Conservation (phyloP, 2,888 invertebrate genomes). For the Ischnura elegans region DNA sequence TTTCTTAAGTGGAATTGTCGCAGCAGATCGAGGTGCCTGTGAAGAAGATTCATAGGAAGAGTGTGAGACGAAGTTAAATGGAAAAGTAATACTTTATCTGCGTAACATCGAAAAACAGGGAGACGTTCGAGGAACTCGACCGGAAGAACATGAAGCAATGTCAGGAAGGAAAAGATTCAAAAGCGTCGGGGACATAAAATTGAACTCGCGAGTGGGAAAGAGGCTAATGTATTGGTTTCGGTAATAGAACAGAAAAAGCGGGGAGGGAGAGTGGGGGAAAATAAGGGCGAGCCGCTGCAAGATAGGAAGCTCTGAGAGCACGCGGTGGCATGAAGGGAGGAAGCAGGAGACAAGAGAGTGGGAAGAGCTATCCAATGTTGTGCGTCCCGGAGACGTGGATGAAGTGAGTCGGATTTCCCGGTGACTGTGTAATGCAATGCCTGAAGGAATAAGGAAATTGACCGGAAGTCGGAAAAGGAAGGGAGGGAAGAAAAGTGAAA, state of each 20-base stretch:
- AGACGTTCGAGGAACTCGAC: neutral
- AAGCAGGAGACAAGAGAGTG: neutral
- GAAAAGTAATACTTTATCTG: neutral
- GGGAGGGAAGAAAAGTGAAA: conserved; percentile 15
- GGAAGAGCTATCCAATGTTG: neutral
- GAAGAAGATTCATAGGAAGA: neutral
- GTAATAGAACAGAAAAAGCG: neutral
- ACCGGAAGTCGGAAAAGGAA: conserved; percentile 40
- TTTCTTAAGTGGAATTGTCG: neutral
- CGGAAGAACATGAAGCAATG: neutral
- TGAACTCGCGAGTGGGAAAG: neutral
- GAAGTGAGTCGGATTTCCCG: conserved; percentile 26
- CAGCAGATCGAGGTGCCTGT: neutral
- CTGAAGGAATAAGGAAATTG: conserved; percentile 47
- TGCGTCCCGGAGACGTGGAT: neutral
- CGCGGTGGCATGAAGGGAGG: neutral
- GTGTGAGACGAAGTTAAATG: neutral
- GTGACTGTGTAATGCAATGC: conserved; percentile 40
- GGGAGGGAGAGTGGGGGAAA: too few relatives aligned
- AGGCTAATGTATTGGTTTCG: conserved; percentile 11
- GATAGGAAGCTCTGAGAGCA: too few relatives aligned
- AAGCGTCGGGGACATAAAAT: neutral
- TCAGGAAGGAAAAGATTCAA: neutral
- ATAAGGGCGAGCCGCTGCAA: neutral
- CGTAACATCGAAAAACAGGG: conserved; percentile 11